Evolutionary conservation across 2,888 invertebrate genomes (phyloP), one percentile per base, ranked within the genome.

Genomic region (Acleris holmiana): DNA sequence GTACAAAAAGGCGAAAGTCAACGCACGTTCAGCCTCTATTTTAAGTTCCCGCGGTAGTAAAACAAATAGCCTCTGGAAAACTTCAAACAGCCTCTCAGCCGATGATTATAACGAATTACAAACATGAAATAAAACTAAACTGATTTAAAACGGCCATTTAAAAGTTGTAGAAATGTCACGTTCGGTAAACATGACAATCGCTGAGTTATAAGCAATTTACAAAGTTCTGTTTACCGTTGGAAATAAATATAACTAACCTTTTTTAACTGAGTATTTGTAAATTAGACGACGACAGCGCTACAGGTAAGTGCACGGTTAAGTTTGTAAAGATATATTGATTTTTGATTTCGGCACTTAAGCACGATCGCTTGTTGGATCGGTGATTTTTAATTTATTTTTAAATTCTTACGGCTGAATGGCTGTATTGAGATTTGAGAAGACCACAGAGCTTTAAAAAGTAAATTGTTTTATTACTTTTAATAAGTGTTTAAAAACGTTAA

Each of bases 361-460:
- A 87, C 87, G 85, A 75, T 71, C 75, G 70, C 70, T 54, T 84
- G 73, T 79, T 81, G 76, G 74, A 75, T 74, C 74, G 75, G 67
- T 65, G 71, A 74, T 68, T 70, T 79, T 83, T 86, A 86, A 86
- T 86, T 77, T 80, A 80, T 77, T 85, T 86, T 84, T 86, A 86
- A 86, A 84, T 83, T 74, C 74, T 71, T 65, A 75, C 75, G 76
- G 73, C 75, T 79, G 71, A 68, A 72, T 71, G 70, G 67, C 57
- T 67, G 61, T 67, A 35, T 35, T 13, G 35, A 4, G 35, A 13
- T 13, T 35, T 13, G 35, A 4, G 35, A 13, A 35, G 35, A 35
- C 35, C 35, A 35, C 35, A 13, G 35, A 35, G 3, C 13, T 13
- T 35, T 23, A 23, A 23, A 35, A 35, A 35, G 35, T 13, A 13